Evolutionary conservation across 2,797 vertebrate genomes (phyloP).

Genomic region (Amazonetta brasiliensis): DNA sequence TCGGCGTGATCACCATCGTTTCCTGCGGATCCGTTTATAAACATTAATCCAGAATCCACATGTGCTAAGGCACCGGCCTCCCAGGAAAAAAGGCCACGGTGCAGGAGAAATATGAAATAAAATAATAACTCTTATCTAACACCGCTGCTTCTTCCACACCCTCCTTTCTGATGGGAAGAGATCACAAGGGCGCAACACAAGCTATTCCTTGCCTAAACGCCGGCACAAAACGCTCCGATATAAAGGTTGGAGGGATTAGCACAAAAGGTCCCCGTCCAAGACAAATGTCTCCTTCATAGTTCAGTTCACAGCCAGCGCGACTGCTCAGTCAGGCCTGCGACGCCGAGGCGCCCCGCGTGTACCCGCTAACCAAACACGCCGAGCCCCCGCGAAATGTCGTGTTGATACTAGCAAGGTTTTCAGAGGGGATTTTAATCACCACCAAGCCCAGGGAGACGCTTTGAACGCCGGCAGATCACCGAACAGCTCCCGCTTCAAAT

Average conservation of each 20-base stretch:
- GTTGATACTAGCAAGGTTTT: background rate
- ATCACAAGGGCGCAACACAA: background rate
- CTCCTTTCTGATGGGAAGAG: background rate
- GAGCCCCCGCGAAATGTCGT: background rate
- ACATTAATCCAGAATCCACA: background rate
- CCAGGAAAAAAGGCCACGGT: background rate
- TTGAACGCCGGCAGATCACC: background rate
- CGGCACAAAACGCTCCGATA: slow-evolving; percentile 2
- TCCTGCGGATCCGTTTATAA: background rate
- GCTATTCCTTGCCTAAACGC: slow-evolving; percentile 32
- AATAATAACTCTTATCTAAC: slow-evolving; percentile 10
- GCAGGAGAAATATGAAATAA: background rate
- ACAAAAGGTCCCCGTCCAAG: slow-evolving; percentile 62
- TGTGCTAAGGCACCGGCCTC: background rate
- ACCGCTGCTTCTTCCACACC: background rate
- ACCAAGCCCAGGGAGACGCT: background rate
- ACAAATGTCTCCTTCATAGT: slow-evolving; percentile 69
- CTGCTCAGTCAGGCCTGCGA: slow-evolving; percentile 27
- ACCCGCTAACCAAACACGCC: background rate
- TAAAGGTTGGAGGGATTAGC: slow-evolving; percentile 65
- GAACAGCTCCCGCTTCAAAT: background rate
- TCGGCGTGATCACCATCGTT: background rate
- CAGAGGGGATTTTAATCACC: slow-evolving; percentile 10
- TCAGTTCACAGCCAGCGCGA: slow-evolving; percentile 49
- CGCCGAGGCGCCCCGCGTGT: background rate